Base-by-base conservation (phyloP, 2,113 vertebrate genomes). In the Anoura caudifer region DNA sequence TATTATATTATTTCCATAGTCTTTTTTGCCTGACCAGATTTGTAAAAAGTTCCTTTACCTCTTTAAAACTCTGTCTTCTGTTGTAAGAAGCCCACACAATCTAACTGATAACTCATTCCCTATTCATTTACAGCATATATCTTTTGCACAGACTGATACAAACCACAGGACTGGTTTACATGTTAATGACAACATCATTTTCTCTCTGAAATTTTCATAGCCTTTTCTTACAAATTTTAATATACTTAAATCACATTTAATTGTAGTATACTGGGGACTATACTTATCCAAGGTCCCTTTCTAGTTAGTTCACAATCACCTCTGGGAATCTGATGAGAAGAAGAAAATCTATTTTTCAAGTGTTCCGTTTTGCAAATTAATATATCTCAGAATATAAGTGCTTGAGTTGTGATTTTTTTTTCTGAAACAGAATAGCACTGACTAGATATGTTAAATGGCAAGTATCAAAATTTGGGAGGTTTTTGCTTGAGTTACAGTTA, bases 1-100 rank as follows among this genome's bases (percentile, higher is more conserved):
- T 83, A 91, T 83, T 54, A 12, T 47, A 24, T 93, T 95, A 47
- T 22, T 93, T 93, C 11, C 80, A 0, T 79, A 22, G 5, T 79
- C 63, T 90, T 87, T 87, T 33, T 90, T 95, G 22, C 33, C 38
- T 97, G 10, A 88, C 94, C 17, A 82, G 28, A 86, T 95, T 95
- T 86, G 59, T 61, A 65, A 82, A 95, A 89, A 89, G 33, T 79
- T 72, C 2, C 45, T 22, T 92, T 83, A 72, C 47, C 43, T 91
- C 67, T 87, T 90, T 81, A 86, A 20, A 87, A 45, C 31, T 93
- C 41, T 87, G 6, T 86, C 24, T 94, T 33, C 31, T 89, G 28
- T 59, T 84, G 17, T 63, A 93, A 95, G 47, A 22, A 95, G 61
- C 69, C 45, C 69, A 72, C 38, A 82, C 56, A 91, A 91, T 72